phyloP scores from a whole-genome alignment of 1,140 invertebrate genomes.

The Limonius californicus region DNA sequence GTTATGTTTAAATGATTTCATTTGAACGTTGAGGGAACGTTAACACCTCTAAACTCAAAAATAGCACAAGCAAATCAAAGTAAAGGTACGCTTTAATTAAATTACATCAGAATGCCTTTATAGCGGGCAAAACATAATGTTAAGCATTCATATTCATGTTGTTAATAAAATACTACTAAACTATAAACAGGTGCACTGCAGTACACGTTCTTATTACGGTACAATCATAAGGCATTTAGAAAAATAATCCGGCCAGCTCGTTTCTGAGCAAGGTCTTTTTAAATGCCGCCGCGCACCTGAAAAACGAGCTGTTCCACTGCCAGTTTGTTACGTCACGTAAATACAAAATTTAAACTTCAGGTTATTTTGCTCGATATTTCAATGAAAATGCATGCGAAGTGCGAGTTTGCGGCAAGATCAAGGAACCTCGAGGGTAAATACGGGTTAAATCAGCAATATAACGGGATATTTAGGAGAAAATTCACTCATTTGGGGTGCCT shows the following conservation, averaged over 20 bases:
- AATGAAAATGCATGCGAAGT: too few species aligned
- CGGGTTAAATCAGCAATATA: too few species aligned
- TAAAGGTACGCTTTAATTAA: too few species aligned
- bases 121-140: neutral
- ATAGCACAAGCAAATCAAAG: too few species aligned
- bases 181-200: conserved; percentile 8
- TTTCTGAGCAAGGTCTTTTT: neutral
- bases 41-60: too few species aligned
- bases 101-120: neutral
- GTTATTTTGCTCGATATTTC: too few species aligned
- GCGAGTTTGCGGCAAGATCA: too few species aligned
- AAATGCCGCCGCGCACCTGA: neutral
- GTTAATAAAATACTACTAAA: conserved; percentile 3
- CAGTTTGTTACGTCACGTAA: neutral
- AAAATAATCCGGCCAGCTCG: neutral
- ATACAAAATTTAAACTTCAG: neutral
- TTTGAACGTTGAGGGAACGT: too few species aligned
- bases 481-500: neutral
- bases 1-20: too few species aligned
- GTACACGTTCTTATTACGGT: conserved; percentile 5
- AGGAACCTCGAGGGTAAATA: too few species aligned
- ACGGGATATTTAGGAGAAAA: neutral
- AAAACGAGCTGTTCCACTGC: neutral
- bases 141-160: too few species aligned
- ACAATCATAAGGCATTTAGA: conserved; percentile 5